phyloP scores from a whole-genome alignment of 1,140 invertebrate genomes.

The Tribolium madens region DNA sequence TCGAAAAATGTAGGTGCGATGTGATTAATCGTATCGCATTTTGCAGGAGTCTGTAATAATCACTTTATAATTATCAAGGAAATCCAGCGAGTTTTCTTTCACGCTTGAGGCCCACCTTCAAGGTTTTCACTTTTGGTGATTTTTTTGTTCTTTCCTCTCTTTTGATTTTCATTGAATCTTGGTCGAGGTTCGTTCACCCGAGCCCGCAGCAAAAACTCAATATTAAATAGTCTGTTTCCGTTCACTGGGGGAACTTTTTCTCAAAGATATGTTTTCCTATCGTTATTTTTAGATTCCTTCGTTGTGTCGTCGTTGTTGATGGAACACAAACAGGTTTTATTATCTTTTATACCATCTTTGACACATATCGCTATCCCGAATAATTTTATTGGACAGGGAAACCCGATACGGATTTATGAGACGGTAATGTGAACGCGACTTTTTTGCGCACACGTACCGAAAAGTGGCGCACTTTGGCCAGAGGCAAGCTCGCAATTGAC shows the following conservation, averaged over 20 bases:
- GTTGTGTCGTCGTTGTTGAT: constrained; percentile 17
- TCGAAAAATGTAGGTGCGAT: neutral
- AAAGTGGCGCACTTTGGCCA: constrained; percentile 21
- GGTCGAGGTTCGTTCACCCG: constrained; percentile 58
- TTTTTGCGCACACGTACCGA: neutral
- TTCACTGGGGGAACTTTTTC: constrained; percentile 54
- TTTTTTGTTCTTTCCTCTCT: too few relatives aligned
- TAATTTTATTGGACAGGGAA: constrained; percentile 45
- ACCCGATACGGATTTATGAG: constrained; percentile 26
- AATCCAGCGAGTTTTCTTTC: constrained; percentile 13
- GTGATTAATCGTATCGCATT: too few relatives aligned
- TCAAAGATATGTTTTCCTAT: constrained; percentile 52
- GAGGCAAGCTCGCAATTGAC: constrained; percentile 1
- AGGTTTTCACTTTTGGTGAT: constrained; percentile 18
- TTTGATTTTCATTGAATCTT: constrained; percentile 38
- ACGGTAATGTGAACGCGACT: constrained; percentile 1
- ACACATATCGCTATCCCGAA: constrained; percentile 41
- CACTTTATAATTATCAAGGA: constrained; percentile 16
- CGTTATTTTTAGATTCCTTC: constrained; percentile 54
- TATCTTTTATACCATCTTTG: constrained; percentile 45
- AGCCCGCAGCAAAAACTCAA: constrained; percentile 60
- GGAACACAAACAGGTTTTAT: constrained; percentile 49
- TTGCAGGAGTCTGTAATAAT: neutral
- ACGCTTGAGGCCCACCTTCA: constrained; percentile 13
- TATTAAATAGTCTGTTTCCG: constrained; percentile 63